Conservation (phyloP, 2,888 invertebrate species). For the Atethmia centrago region DNA sequence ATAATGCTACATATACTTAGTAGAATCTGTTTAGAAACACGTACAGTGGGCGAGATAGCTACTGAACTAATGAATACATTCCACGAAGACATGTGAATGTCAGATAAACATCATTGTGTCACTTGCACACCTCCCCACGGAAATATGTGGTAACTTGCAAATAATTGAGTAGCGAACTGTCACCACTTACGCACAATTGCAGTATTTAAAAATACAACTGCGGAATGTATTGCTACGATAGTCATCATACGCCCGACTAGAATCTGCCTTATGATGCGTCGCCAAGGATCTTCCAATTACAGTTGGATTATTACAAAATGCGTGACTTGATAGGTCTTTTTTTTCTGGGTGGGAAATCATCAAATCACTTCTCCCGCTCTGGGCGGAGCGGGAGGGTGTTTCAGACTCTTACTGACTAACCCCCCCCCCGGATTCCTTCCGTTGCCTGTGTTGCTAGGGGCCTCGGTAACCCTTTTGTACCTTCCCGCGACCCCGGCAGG, state of each 20-base stretch:
- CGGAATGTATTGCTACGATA: neutral
- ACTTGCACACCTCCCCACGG: conserved; percentile 2
- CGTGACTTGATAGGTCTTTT: no score
- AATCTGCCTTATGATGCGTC: neutral
- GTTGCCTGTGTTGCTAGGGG: no score
- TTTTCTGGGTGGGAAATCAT: no score
- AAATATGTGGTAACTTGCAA: conserved; percentile 8
- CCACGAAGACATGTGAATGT: conserved; percentile 12
- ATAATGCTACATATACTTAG: neutral
- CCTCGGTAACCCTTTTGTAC: no score
- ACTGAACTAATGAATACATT: neutral
- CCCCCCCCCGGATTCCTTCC: no score
- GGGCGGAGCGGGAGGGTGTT: no score
- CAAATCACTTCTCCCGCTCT: no score
- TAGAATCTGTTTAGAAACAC: neutral
- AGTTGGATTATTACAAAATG: neutral
- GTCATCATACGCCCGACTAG: no score
- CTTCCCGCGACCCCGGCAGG: no score
- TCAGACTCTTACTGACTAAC: no score
- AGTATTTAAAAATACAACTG: neutral
- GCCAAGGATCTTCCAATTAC: neutral
- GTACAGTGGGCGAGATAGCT: conserved; percentile 6
- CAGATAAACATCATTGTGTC: neutral
- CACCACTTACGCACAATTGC: conserved; percentile 17
- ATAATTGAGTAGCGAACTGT: conserved; percentile 10